Conservation (phyloP, 2,888 invertebrate genomes). For the Mimas tiliae region DNA sequence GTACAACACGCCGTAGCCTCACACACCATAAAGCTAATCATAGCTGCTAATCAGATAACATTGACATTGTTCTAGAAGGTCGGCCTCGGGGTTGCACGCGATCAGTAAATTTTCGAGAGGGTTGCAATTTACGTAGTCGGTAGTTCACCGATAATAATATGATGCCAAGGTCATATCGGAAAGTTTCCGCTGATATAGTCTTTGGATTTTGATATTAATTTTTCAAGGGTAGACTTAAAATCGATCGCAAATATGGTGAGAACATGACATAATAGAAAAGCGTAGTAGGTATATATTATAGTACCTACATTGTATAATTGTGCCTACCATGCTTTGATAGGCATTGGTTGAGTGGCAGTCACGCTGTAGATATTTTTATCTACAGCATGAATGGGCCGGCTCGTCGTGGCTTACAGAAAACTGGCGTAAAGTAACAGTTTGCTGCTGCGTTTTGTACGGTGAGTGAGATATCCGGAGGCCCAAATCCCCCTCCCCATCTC, state of each 20-base stretch:
- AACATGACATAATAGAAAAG: neutral
- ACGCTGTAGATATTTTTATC: too few relatives aligned
- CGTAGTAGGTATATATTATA: too few relatives aligned
- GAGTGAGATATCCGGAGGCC: too few relatives aligned
- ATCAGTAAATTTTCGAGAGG: constrained; percentile 64
- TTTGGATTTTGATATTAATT: constrained; percentile 17
- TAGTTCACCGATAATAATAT: constrained; percentile 30
- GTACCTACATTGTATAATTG: too few relatives aligned
- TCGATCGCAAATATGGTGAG: neutral
- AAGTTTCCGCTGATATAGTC: constrained; percentile 24
- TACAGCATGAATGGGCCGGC: too few relatives aligned
- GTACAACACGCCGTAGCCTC: too few relatives aligned
- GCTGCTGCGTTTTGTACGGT: too few relatives aligned
- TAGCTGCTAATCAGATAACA: constrained; percentile 56
- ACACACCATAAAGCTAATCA: constrained; percentile 37
- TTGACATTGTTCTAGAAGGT: constrained; percentile 63
- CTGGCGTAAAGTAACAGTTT: too few relatives aligned
- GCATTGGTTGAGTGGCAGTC: too few relatives aligned
- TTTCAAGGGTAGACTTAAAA: constrained; percentile 12
- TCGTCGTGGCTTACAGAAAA: too few relatives aligned
- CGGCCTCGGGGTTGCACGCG: constrained; percentile 62
- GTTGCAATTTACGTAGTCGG: constrained; percentile 31
- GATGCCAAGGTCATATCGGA: constrained; percentile 37
- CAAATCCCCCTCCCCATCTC: too few relatives aligned
- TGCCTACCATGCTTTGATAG: too few relatives aligned